These are phyloP conservation scores for Agelastica alni DNA, from an alignment of 2,888 invertebrate genomes.

Conservation along the genomic window DNA sequence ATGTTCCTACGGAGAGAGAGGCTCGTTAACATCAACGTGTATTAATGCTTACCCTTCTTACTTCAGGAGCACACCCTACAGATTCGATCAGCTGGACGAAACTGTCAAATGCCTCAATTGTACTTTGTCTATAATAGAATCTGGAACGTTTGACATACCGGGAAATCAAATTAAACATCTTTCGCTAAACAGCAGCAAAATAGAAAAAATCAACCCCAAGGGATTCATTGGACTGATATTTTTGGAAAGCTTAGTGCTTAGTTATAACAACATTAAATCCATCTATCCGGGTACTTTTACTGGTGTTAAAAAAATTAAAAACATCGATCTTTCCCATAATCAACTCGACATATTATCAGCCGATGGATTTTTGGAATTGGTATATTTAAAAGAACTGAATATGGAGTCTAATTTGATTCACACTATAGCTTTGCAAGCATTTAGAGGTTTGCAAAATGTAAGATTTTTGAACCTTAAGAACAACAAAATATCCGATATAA, in stretches of 20 bases:
- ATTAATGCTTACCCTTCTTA: constrained; percentile 49
- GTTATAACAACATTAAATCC: constrained; percentile 47
- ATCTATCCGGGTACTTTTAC: constrained; percentile 50
- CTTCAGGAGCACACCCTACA: constrained; percentile 51
- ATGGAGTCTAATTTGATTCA: constrained; percentile 46
- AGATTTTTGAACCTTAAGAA: constrained; percentile 45
- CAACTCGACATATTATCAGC: constrained; percentile 45
- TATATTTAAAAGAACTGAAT: constrained; percentile 44
- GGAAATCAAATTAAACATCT: constrained; percentile 52
- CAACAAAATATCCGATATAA: constrained; percentile 43
- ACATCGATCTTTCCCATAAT: constrained; percentile 49
- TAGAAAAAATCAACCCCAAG: constrained; percentile 44
- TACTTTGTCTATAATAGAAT: constrained; percentile 44
- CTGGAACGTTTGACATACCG: constrained; percentile 52
- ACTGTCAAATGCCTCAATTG: constrained; percentile 51
- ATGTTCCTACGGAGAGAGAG: constrained; percentile 54
- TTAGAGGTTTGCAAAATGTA: constrained; percentile 46
- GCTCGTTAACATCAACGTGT: constrained; percentile 54
- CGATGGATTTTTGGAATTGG: constrained; percentile 49
- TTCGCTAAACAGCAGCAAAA: constrained; percentile 45
- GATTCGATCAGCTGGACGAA: constrained; percentile 55
- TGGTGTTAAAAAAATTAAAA: constrained; percentile 51
- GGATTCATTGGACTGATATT: constrained; percentile 54
- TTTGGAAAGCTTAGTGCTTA: constrained; percentile 45
- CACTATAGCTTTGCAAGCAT: constrained; percentile 44